Conservation (phyloP, 2,113 vertebrate genomes). For the Leptobrachium leishanense region DNA sequence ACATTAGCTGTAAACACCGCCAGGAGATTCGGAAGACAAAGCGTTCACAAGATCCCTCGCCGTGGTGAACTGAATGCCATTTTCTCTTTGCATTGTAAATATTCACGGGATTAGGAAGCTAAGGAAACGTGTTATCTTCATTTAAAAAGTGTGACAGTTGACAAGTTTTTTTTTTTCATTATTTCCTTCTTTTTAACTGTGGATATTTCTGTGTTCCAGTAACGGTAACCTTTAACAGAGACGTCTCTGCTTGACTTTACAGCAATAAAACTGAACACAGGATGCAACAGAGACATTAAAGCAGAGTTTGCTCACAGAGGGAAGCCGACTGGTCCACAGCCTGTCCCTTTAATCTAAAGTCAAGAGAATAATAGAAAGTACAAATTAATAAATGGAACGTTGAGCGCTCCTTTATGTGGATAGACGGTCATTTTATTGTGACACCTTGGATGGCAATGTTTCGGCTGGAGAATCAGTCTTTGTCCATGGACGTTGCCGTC, state of each 20-base stretch:
- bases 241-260: not conserved
- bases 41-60: not conserved
- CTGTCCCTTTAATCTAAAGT: no score
- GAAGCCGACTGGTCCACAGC: no score
- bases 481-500: no score
- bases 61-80: conserved; percentile 4
- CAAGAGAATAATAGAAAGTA: no score
- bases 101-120: conserved; percentile 13
- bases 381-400: no score
- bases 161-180: not conserved
- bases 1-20: conserved; percentile 16
- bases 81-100: conserved; percentile 1
- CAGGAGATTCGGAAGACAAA: not conserved
- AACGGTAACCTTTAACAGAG: not conserved
- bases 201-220: not conserved
- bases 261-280: not conserved
- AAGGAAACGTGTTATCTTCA: conserved; percentile 1
- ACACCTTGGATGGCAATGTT: no score
- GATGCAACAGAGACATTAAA: no score
- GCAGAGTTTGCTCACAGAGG: no score
- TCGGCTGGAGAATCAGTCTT: no score
- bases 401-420: no score
- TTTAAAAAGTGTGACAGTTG: conserved; percentile 19
- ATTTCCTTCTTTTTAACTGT: not conserved
- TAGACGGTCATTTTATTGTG: no score